These are phyloP conservation scores for Cheilosia grossa DNA, from an alignment of 2,888 invertebrate species.

Conservation along the genomic window DNA sequence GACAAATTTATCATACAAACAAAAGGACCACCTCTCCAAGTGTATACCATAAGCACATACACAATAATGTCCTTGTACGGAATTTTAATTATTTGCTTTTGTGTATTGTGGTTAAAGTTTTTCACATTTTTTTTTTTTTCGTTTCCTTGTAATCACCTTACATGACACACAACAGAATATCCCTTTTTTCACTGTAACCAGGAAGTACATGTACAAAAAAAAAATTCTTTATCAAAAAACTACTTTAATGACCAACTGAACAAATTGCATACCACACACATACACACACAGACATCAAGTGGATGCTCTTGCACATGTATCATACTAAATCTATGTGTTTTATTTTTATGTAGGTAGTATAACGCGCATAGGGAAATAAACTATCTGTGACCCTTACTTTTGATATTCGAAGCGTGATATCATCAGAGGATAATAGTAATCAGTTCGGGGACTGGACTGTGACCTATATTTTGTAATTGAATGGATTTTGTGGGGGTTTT, in stretches of 20 bases:
- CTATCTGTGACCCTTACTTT: slow-evolving; percentile 61
- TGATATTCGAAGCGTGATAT: slow-evolving; percentile 66
- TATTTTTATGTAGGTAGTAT: slow-evolving; percentile 9
- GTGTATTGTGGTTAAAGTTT: slow-evolving; percentile 32
- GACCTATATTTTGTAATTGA: slow-evolving; percentile 64
- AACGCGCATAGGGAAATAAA: slow-evolving; percentile 32
- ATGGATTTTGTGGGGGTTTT: slow-evolving; percentile 29
- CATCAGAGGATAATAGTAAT: slow-evolving; percentile 43
- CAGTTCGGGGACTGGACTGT: slow-evolving; percentile 40
- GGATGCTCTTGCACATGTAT: not conserved
- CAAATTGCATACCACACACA: slow-evolving; percentile 39
- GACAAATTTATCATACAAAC: slow-evolving; percentile 38
- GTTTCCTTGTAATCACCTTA: slow-evolving; percentile 7
- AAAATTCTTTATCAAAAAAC: slow-evolving; percentile 32
- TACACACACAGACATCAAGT: not conserved
- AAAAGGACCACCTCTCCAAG: slow-evolving; percentile 4
- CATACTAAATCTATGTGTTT: not conserved
- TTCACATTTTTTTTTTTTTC: slow-evolving; percentile 21
- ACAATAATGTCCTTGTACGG: slow-evolving; percentile 49
- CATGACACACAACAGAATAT: slow-evolving; percentile 16
- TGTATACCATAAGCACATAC: not conserved
- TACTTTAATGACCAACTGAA: slow-evolving; percentile 63
- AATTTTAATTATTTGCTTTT: slow-evolving; percentile 66
- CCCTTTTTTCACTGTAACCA: slow-evolving; percentile 4
- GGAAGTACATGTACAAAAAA: not conserved